phyloP scores from a whole-genome alignment of 2,888 invertebrate genomes.

The Heliconius charithonia region DNA sequence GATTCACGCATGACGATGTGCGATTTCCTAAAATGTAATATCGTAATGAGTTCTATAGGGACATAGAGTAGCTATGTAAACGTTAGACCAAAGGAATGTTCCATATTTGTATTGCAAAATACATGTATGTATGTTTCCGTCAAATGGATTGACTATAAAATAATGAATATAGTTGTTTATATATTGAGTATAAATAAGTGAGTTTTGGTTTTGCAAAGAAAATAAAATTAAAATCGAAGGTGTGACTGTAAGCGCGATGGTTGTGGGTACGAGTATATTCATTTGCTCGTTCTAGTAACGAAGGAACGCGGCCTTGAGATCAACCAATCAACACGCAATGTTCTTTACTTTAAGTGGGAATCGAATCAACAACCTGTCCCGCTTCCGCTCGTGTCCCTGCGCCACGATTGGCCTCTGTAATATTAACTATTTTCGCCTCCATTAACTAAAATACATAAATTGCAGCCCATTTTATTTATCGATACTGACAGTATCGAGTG shows the following conservation, averaged over 20 bases:
- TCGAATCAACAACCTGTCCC: too few species aligned
- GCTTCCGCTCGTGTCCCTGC: too few species aligned
- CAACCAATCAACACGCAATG: too few species aligned
- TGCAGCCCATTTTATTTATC: conserved; percentile 4
- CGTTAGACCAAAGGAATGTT: not conserved
- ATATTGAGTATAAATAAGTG: not conserved
- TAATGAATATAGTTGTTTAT: not conserved
- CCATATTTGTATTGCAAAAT: not conserved
- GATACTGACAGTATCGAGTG: not conserved
- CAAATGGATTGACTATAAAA: not conserved
- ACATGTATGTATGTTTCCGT: not conserved
- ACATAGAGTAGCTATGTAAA: not conserved
- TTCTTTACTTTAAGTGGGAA: too few species aligned
- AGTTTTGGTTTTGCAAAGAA: not conserved
- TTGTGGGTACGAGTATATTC: too few species aligned
- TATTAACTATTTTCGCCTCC: not conserved
- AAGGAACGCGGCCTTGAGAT: too few species aligned
- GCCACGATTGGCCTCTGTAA: too few species aligned
- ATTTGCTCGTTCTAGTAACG: too few species aligned
- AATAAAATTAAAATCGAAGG: not conserved
- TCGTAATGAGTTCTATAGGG: conserved; percentile 3
- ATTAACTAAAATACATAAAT: not conserved
- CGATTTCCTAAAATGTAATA: not conserved
- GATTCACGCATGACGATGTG: not conserved
- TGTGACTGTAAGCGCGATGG: too few species aligned